Evolutionary conservation across 2,797 vertebrate genomes (phyloP), one percentile per base, ranked within the genome.

Genomic region (Sciurus vulgaris): DNA sequence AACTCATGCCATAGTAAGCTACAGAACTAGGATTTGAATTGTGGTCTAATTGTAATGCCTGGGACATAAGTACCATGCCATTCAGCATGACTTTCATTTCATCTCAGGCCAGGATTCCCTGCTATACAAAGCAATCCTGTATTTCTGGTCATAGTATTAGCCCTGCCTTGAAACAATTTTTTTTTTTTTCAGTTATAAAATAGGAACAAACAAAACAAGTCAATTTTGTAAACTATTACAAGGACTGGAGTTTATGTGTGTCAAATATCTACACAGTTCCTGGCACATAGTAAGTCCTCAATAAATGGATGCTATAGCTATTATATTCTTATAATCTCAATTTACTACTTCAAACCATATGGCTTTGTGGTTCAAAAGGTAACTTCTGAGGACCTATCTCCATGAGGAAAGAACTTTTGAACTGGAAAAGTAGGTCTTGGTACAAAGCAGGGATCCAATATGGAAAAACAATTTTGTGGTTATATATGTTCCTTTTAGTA

Each of bases 141-240:
- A 59, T 86, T 88, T 94, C 84, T 93, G 70, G 47, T 41, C 63
- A 49, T 22, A 83, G 2, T 61, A 30, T 56, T 35, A 87, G 7
- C n/a, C 63, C 41, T 67, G 44, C 11, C 44, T 69, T 28, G 82
- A 92, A 90, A 35, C 28, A 3, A 56, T 22, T 24, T 4, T 85
- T 97, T 88, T 14, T 82, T 85, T 88, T 14, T 82, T 85, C 15
- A 41, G 49, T 24, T 73, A 47, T 61, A 63, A 91, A 94, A 92
- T 15, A n/a, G 41, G 38, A 49, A 77, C 59, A 67, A 59, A 51
- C 18, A 54, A 63, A 87, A 33, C 49, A 35, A 12, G 70, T 22
- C 3, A 82, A 41, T 90, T 93, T 78, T 65, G 47, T 54, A 76
- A 30, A 18, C 9, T 85, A 12, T 51, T 96, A 47, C 18, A 91